Conservation (phyloP, 2,797 vertebrate species). For the Melanotaenia parkinsoni region DNA sequence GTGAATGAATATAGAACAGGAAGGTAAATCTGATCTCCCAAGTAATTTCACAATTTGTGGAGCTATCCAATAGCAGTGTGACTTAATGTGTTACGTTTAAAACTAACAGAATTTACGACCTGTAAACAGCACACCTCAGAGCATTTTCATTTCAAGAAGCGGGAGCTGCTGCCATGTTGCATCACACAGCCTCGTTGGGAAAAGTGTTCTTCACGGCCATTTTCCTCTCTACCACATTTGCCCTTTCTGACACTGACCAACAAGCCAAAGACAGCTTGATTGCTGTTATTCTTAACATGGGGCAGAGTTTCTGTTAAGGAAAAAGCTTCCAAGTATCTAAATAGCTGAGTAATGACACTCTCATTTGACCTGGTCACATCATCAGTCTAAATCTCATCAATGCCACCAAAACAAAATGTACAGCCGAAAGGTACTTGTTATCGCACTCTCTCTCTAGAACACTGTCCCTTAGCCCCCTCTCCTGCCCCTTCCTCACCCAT, state of each 20-base stretch:
- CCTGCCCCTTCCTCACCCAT: slow-evolving; percentile 40
- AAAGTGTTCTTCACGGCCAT: slow-evolving; percentile 59
- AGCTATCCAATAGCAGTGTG: slow-evolving; percentile 32
- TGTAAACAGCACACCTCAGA: slow-evolving; percentile 52
- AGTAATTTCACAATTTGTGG: slow-evolving; percentile 63
- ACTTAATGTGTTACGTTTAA: slow-evolving; percentile 58
- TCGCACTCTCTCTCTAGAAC: slow-evolving; percentile 32
- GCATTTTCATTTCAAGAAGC: slow-evolving; percentile 45
- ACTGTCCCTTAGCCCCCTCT: slow-evolving; percentile 25
- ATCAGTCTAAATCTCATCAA: slow-evolving; percentile 67
- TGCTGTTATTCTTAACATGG: slow-evolving; percentile 51
- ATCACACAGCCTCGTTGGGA: slow-evolving; percentile 52
- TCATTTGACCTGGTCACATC: slow-evolving; percentile 62
- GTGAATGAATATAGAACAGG: slow-evolving; percentile 57
- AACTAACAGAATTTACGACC: slow-evolving; percentile 63
- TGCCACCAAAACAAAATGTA: slow-evolving; percentile 67
- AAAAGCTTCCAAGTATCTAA: slow-evolving; percentile 56
- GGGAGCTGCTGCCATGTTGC: slow-evolving; percentile 54
- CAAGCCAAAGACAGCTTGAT: slow-evolving; percentile 59
- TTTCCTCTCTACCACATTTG: slow-evolving; percentile 53
- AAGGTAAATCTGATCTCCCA: slow-evolving; percentile 46
- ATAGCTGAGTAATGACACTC: slow-evolving; percentile 61
- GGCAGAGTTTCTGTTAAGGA: slow-evolving; percentile 37
- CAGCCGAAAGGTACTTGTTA: slow-evolving; percentile 63
- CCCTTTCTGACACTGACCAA: slow-evolving; percentile 62